Evolutionary conservation across 2,888 invertebrate species (phyloP), one percentile per base, ranked within the genome.

Genomic region (Augochlorella aurata): DNA sequence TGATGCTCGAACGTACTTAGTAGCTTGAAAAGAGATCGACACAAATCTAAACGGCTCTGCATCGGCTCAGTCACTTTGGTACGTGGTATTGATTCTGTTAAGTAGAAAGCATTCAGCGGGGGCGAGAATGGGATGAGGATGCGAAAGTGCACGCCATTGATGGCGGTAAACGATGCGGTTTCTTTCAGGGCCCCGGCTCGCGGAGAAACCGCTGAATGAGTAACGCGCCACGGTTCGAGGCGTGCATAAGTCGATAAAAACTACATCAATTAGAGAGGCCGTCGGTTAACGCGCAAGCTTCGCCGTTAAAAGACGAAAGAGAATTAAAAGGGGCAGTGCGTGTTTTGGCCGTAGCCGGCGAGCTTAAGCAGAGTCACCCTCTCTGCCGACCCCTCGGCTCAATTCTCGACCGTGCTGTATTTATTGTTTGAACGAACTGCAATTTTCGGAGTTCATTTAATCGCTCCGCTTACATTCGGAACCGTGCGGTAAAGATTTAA

Each of bases 121-220:
- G 85, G 82, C 74, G 81, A 85, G 83, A 85, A 83, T 84, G 78
- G 77, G 83, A 82, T 77, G 82, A 81, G 85, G 85, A 82, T 82
- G 81, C 83, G 82, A 89, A 85, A 85, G 78, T 78, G 85, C 84
- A 81, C 79, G 80, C 88, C 78, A 81, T 79, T 83, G 90, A 89
- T 89, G 87, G 84, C 88, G 89, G 90, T 92, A 92, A 93, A 90
- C 92, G 92, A 90, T 93, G 93, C 90, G 93, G 93, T 93, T 93
- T 92, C 92, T 92, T 93, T 93, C 91, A 92, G 89, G 84, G 77
- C 74, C 38, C 74, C 81, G 85, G 73, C 86, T 86, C 83, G 87
- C 69, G 89, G 88, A 90, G 91, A 87, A 89, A 86, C 90, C 86
- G 83, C 87, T 89, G 91, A 91, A 91, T 92, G 92, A 92, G 92